Base-by-base conservation (phyloP, 2,888 invertebrate species). In the Linnaemya vulpina region DNA sequence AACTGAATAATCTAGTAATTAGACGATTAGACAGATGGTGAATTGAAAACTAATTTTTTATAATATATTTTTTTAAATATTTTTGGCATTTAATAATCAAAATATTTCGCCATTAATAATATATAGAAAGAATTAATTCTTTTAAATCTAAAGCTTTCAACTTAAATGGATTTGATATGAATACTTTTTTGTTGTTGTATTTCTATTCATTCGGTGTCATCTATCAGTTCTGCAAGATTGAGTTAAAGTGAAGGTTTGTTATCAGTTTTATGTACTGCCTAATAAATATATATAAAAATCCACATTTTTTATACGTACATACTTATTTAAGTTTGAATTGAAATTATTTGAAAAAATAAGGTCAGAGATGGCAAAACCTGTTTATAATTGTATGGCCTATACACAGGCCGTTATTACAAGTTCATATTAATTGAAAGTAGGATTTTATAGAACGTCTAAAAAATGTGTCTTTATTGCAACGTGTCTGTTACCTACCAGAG, bases 191-290 rank as follows among this genome's bases (percentile, higher is more conserved):
- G 65, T 60, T 40, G 71, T 71, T 62, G 53, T 30, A 30, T 78
- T 46, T 77, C 67, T 51, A 71, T 83, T 83, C 70, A 84, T 71
- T 63, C 30, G 77, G 85, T 86, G 70, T 87, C 85, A 75, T 79
- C 83, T 87, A 67, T 80, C 87, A 86, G 86, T 87, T 86, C 80
- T 86, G 85, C 86, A 73, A 82, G 85, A 86, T 83, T 87, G 86
- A 71, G 60, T 85, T 81, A 55, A 78, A 75, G 81, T 84, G 83
- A 84, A 83, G 80, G 84, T 79, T 78, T 84, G 49, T 84, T 84
- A 86, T 86, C 84, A 71, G 63, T 82, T 78, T 55, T 3, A 38
- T 38, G 38, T 60, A 78, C 38, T 46, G 5, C 30, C 30, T 30
- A 35, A 55, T 63, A 63, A 62, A 22, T 10, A 51, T 1, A 20